Evolutionary conservation across 2,113 vertebrate genomes (phyloP).

Genomic region (Lycaon pictus): DNA sequence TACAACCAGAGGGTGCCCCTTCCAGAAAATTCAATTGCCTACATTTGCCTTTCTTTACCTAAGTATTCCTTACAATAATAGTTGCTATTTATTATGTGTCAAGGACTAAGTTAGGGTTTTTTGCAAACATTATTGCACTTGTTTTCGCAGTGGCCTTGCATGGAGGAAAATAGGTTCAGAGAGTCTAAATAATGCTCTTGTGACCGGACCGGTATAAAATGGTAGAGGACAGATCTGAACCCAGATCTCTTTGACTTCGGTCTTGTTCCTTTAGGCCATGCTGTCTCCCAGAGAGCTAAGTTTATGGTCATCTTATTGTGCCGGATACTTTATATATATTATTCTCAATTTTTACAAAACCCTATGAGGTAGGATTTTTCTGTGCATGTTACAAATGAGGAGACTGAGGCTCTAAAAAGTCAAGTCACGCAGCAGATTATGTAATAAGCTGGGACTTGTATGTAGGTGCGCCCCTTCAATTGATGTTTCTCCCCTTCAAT

Average conservation of each 20-base stretch:
- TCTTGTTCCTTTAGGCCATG: not conserved
- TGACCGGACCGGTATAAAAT: not conserved
- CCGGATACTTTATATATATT: not conserved
- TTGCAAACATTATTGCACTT: not conserved
- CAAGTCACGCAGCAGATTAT: not conserved
- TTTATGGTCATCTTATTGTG: not conserved
- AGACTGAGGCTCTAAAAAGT: not conserved
- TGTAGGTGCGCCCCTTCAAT: not conserved
- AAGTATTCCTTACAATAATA: not conserved
- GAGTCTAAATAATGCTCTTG: not conserved
- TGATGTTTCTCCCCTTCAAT: not conserved
- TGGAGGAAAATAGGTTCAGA: not conserved
- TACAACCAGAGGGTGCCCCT: not conserved
- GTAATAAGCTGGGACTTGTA: not conserved
- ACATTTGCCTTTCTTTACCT: constrained; percentile 5
- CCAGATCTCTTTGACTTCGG: not conserved
- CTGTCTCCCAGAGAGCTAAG: not conserved
- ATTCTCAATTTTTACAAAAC: not conserved
- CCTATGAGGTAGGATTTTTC: not conserved
- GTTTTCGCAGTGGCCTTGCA: not conserved
- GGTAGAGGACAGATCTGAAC: not conserved
- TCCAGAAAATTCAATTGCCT: not conserved
- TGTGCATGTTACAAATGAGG: not conserved
- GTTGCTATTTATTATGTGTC: not conserved
- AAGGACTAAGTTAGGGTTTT: not conserved